Evolutionary conservation across 2,797 vertebrate genomes (phyloP).

Genomic region (Podarcis siculus): DNA sequence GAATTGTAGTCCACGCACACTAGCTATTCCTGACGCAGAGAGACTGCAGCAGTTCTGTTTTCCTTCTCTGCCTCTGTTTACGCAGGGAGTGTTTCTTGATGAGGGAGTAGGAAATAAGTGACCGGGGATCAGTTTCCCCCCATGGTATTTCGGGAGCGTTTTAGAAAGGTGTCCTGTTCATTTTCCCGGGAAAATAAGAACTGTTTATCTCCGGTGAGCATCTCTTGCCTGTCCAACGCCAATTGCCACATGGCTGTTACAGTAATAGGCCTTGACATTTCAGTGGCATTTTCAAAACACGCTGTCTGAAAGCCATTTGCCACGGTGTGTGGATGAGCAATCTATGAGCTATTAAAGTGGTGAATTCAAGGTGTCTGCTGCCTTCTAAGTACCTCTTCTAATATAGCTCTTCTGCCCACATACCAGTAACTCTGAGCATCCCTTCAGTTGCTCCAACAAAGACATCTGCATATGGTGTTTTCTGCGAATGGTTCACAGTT

Average conservation of each 20-base stretch:
- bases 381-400: background rate
- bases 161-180: background rate
- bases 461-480: too few relatives aligned
- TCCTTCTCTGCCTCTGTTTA: too few relatives aligned
- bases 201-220: conserved; percentile 48
- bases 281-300: fast-evolving
- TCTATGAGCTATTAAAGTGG: background rate
- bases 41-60: too few relatives aligned
- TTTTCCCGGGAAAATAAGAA: background rate
- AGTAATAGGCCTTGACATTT: conserved; percentile 46
- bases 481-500: too few relatives aligned
- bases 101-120: background rate
- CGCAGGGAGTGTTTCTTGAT: too few relatives aligned
- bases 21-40: too few relatives aligned
- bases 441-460: too few relatives aligned
- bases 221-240: conserved; percentile 30
- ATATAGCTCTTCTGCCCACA: background rate
- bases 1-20: too few relatives aligned
- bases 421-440: background rate
- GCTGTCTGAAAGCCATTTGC: background rate
- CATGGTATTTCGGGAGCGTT: background rate
- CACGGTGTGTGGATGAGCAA: too few relatives aligned
- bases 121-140: background rate
- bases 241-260: background rate
- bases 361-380: too few relatives aligned